These are phyloP conservation scores for Corythornis vintsioides DNA, from an alignment of 2,113 vertebrate genomes.

Conservation along the genomic window DNA sequence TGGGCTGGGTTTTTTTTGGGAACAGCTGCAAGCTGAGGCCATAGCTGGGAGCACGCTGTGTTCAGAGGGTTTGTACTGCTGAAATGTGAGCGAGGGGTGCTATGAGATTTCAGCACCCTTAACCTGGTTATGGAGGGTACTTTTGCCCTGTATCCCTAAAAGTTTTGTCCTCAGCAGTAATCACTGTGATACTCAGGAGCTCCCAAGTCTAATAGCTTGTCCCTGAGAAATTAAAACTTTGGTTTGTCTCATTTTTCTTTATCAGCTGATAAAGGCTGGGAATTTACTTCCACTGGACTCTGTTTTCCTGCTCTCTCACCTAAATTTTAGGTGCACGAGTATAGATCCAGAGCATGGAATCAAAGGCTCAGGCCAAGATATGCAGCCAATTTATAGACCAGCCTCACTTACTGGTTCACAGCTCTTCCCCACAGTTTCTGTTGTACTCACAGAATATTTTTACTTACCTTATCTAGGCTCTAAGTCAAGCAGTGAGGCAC, in stretches of 20 bases:
- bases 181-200: not conserved
- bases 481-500: accelerated
- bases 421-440: not conserved
- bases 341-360: not conserved
- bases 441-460: not conserved
- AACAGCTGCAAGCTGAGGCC: not conserved
- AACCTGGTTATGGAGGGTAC: not conserved
- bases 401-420: not conserved
- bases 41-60: accelerated
- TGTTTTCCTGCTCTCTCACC: not conserved
- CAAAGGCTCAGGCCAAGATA: not conserved
- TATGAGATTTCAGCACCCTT: not conserved
- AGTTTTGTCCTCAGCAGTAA: not conserved
- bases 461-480: not conserved
- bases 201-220: not conserved
- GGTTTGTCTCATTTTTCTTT: not conserved
- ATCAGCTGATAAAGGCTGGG: not conserved
- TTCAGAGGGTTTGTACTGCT: not conserved
- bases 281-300: not conserved
- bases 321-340: not conserved
- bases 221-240: not conserved
- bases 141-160: not conserved
- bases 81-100: not conserved
- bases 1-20: not conserved
- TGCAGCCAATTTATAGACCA: accelerated